A percentile compares a stretch with the other conserved stretches of the same genome.
Conservation (phyloP, 2,113 vertebrate species). For the Myrmecophaga tridactyla region DNA sequence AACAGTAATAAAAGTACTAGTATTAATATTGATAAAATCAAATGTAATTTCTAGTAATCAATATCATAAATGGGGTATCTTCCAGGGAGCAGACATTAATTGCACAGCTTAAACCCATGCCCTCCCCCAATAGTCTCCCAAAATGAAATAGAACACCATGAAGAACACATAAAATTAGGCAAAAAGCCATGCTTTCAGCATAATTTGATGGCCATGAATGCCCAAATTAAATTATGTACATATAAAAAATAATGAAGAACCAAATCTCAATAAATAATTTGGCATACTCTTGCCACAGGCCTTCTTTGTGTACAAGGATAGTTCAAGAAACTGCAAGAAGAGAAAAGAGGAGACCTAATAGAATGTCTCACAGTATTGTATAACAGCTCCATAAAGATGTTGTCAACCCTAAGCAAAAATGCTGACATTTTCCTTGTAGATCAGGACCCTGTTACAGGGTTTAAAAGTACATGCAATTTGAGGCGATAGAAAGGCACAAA, state of each 20-base stretch:
- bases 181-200: background rate
- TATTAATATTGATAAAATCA: background rate
- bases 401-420: background rate
- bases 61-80: background rate
- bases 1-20: background rate
- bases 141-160: background rate
- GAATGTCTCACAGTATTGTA: background rate
- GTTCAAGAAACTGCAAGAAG: background rate
- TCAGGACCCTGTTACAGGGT: too few species aligned
- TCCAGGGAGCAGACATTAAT: background rate
- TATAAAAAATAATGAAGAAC: background rate
- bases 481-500: background rate
- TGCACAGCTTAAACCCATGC: background rate
- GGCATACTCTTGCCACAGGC: background rate
- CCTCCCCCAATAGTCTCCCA: background rate
- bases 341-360: background rate
- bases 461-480: background rate
- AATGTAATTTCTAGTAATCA: background rate
- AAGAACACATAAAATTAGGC: background rate
- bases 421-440: too few species aligned
- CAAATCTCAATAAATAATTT: background rate
- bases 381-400: background rate
- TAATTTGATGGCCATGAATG: background rate
- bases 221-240: background rate
- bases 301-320: background rate